Base-by-base conservation (phyloP, 1,140 invertebrate species). In the Penaeus vannamei region DNA sequence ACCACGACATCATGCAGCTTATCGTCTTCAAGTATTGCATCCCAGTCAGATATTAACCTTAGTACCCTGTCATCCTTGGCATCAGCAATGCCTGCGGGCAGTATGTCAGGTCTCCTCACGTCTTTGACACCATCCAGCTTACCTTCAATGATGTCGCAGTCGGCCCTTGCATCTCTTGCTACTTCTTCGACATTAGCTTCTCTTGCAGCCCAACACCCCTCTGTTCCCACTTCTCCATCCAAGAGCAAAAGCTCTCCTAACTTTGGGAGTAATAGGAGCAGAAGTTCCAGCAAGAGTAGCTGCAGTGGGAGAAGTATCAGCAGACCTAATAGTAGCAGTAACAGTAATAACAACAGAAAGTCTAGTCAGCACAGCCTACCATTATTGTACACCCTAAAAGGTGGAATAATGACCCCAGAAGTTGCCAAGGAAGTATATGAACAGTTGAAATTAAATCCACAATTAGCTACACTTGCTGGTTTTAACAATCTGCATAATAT, bases 341-440 rank as follows among this genome's bases (percentile, higher is more conserved):
- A 32, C n/a, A 61, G 72, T 42, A 80, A 61, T 64, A 81, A 61
- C 85, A 87, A 66, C 86, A 87, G 86, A 69, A 81, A 79, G 36
- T 83, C 79, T 83, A 87, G 86, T 83, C 86, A 82, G 26, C 87
- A 89, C 64, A 77, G 66, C 32, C 42, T 89, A 62, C 87, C 87
- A 46, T 62, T 89, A 53, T 61, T 89, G 36, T 89, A 89, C 59
- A 84, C 87, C 26, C 81, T 89, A 14, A 84, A 64, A 59, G 84
- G 72, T 77, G 82, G 82, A 26, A 76, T 89, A 72, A 76, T 89
- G 66, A 89, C 32, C 36, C 87, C 81, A 60, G 87, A 89, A 64
- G 72, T 79, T 23, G 82, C 82, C 59, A 84, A 80, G 59, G 87
- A 89, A 60, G 81, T 84, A 22, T 80, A 60, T 84, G 87, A 89